A percentile compares a stretch with the other conserved stretches of the same genome.
These are phyloP conservation scores for Imbricaverruca yamaguchii DNA, from an alignment of 2,888 invertebrate genomes.

Conservation along the genomic window DNA sequence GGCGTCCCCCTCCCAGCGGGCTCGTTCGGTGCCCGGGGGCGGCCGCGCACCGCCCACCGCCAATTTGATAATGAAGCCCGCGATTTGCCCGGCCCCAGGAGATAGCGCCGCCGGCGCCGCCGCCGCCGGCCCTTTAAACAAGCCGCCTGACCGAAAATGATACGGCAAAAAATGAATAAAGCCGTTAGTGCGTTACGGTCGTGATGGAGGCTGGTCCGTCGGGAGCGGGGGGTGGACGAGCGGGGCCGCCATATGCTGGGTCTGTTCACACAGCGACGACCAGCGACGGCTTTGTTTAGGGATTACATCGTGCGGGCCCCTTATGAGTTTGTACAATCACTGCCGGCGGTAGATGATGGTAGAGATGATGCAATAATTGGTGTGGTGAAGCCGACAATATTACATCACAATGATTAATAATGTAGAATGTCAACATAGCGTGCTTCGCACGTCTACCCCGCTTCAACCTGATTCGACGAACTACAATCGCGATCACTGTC, in stretches of 20 bases:
- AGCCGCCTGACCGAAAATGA: not conserved
- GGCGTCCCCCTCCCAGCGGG: not conserved
- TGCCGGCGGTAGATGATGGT: not conserved
- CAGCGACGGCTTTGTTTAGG: too few species aligned
- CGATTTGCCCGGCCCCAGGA: not conserved
- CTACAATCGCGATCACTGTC: too few species aligned
- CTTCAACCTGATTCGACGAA: too few species aligned
- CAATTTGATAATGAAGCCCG: constrained; percentile 17
- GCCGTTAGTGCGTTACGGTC: constrained; percentile 5
- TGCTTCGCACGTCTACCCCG: too few species aligned
- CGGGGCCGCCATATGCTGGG: not conserved
- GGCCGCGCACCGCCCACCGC: not conserved
- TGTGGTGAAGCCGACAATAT: not conserved
- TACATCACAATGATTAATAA: too few species aligned
- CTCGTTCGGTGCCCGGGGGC: not conserved
- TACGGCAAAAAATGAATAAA: constrained; percentile 3
- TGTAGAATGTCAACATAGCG: too few species aligned
- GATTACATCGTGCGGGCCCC: too few species aligned
- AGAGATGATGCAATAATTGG: not conserved
- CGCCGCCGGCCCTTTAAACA: not conserved
- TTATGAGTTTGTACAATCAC: too few species aligned
- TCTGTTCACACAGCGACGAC: too few species aligned
- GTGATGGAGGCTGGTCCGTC: not conserved
- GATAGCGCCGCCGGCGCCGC: not conserved
- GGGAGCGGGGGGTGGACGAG: not conserved